Conservation (phyloP, 2,888 invertebrate species). For the Philereme transversata region DNA sequence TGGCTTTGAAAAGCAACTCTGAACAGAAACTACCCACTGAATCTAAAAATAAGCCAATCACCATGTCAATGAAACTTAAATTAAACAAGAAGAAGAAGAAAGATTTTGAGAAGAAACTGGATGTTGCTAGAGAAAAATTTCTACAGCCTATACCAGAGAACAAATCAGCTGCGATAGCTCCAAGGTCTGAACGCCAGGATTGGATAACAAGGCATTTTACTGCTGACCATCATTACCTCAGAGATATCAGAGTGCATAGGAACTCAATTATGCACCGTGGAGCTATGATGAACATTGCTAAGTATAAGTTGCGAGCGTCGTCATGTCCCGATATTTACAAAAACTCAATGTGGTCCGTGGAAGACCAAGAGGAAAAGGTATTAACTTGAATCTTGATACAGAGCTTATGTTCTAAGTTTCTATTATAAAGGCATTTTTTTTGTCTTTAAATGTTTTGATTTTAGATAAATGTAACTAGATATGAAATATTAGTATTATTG, state of each 20-base stretch:
- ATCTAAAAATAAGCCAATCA: slow-evolving; percentile 80
- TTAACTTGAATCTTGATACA: background rate
- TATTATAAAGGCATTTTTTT: background rate
- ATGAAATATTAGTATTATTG: no score
- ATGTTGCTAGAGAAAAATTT: slow-evolving; percentile 67
- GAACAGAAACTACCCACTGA: slow-evolving; percentile 83
- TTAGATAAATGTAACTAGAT: background rate
- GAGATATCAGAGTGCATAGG: slow-evolving; percentile 88
- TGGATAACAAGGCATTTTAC: slow-evolving; percentile 82
- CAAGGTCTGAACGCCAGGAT: slow-evolving; percentile 60
- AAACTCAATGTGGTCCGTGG: slow-evolving; percentile 93
- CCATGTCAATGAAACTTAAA: slow-evolving; percentile 86
- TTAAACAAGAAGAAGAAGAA: slow-evolving; percentile 68
- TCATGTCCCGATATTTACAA: slow-evolving; percentile 96
- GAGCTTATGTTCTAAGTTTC: background rate
- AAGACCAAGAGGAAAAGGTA: slow-evolving; percentile 86
- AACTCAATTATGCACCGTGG: slow-evolving; percentile 94
- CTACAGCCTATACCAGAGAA: slow-evolving; percentile 76
- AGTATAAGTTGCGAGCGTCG: slow-evolving; percentile 93
- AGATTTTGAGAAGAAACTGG: slow-evolving; percentile 72
- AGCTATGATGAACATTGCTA: slow-evolving; percentile 93
- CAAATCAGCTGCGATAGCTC: slow-evolving; percentile 60
- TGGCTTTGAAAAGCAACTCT: slow-evolving; percentile 86
- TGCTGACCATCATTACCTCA: slow-evolving; percentile 86
- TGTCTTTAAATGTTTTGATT: background rate